Evolutionary conservation across 2,888 invertebrate species (phyloP), one percentile per base, ranked within the genome.

Genomic region (Drosophila phalerata): DNA sequence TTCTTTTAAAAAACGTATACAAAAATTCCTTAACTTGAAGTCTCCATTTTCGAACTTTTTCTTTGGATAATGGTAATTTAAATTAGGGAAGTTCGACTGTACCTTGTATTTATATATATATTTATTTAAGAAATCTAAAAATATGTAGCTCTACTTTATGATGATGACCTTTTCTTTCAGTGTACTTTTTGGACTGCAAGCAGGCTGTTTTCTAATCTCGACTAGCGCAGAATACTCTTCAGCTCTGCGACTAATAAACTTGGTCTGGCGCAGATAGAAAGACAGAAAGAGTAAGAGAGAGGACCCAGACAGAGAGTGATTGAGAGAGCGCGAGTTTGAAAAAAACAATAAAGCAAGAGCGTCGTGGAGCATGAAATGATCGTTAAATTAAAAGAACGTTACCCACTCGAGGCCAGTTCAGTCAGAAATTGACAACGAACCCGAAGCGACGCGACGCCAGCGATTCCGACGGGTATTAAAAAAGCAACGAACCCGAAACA

Each of bases 341-440:
- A 53, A 66, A 60, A 53, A 66, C 62, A 83, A 70, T 65, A 30
- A n/a, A 45, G 62, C 40, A 40, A 32, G 43, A 68, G 79, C 19
- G 56, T 34, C 67, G 70, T 70, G 63, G 65, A 57, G 78, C 71
- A 68, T 72, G 69, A 81, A 88, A 83, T 83, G 79, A 77, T 57
- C 71, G 87, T 88, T 88, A 82, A 81, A 72, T 86, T 87, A 82
- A 88, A 85, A 87, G 85, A 87, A 73, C 85, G 80, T 87, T 84
- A 77, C 80, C 68, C 78, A 78, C 57, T 63, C 69, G 72, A 82
- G 64, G 63, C 51, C 79, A 51, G 61, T 48, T 85, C 85, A 86
- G 89, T 86, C 85, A 85, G 81, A 13, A 49, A 65, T 72, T 88
- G 85, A 86, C 85, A 86, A 86, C 89, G 85, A 87, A 87, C 77